A percentile compares a stretch with the other conserved stretches of the same genome.
These are phyloP conservation scores for Diabrotica virgifera DNA, from an alignment of 1,140 invertebrate genomes.

Conservation along the genomic window DNA sequence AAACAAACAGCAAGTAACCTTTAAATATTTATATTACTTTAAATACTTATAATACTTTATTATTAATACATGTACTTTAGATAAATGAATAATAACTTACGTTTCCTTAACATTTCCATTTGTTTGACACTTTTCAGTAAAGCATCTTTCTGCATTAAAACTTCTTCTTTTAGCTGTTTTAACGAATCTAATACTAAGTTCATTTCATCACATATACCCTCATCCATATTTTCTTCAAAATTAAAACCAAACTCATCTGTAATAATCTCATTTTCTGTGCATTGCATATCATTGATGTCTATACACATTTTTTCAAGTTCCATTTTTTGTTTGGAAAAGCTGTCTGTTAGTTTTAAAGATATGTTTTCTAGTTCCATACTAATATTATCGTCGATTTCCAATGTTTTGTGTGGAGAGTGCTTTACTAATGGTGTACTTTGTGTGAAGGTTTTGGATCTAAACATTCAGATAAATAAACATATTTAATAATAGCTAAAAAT, in stretches of 20 bases:
- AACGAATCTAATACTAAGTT: constrained; percentile 63
- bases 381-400: constrained; percentile 50
- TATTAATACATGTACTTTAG: neutral
- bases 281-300: constrained; percentile 61
- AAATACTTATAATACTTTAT: constrained; percentile 12
- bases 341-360: constrained; percentile 67
- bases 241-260: constrained; percentile 66
- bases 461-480: too few relatives aligned
- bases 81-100: neutral
- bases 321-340: constrained; percentile 63
- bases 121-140: constrained; percentile 54
- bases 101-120: constrained; percentile 18
- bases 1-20: constrained; percentile 1
- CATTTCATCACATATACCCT: constrained; percentile 60
- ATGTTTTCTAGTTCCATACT: constrained; percentile 75
- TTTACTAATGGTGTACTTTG: constrained; percentile 57
- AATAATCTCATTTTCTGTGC: constrained; percentile 52
- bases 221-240: constrained; percentile 57
- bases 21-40: constrained; percentile 17
- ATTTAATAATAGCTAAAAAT: too few relatives aligned
- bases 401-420: constrained; percentile 47
- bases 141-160: constrained; percentile 62
- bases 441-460: constrained; percentile 62
- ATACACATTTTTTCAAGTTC: constrained; percentile 65
- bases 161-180: constrained; percentile 59